Evolutionary conservation across 2,113 vertebrate species (phyloP).

Genomic region (Xenopus laevis): DNA sequence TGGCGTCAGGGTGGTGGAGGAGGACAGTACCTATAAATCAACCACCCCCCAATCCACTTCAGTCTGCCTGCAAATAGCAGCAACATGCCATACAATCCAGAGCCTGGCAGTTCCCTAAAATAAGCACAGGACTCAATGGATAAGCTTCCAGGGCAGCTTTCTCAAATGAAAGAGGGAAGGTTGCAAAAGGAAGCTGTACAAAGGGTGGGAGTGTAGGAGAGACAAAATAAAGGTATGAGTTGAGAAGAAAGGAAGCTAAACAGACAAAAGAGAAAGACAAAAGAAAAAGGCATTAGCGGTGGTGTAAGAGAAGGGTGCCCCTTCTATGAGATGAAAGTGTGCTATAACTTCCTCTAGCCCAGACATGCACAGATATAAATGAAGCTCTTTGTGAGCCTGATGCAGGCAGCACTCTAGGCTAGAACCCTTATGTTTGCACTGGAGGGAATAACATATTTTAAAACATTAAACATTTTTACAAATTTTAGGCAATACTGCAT

Average conservation of each 20-base stretch:
- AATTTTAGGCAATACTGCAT: no score
- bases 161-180: neutral
- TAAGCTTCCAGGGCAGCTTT: slow-evolving; percentile 12
- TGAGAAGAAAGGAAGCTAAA: slow-evolving; percentile 22
- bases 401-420: slow-evolving; percentile 12
- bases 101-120: slow-evolving; percentile 39
- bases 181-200: neutral
- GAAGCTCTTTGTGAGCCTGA: slow-evolving; percentile 37
- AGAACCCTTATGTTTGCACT: neutral
- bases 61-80: slow-evolving; percentile 41
- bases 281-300: slow-evolving; percentile 17
- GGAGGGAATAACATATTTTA: no score
- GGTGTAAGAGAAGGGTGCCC: slow-evolving; percentile 6
- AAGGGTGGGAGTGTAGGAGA: slow-evolving; percentile 13
- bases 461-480: no score
- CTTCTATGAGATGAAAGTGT: slow-evolving; percentile 15
- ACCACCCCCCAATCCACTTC: slow-evolving; percentile 5
- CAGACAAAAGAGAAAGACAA: slow-evolving; percentile 15
- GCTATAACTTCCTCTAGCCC: slow-evolving; percentile 29
- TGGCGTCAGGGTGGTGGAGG: slow-evolving; percentile 27
- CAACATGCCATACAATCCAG: slow-evolving; percentile 32
- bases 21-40: neutral
- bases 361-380: slow-evolving; percentile 27
- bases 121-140: slow-evolving; percentile 34
- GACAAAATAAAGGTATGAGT: neutral